Evolutionary conservation across 2,113 vertebrate genomes (phyloP), one percentile per base, ranked within the genome.

Genomic region (Leuciscus idus): DNA sequence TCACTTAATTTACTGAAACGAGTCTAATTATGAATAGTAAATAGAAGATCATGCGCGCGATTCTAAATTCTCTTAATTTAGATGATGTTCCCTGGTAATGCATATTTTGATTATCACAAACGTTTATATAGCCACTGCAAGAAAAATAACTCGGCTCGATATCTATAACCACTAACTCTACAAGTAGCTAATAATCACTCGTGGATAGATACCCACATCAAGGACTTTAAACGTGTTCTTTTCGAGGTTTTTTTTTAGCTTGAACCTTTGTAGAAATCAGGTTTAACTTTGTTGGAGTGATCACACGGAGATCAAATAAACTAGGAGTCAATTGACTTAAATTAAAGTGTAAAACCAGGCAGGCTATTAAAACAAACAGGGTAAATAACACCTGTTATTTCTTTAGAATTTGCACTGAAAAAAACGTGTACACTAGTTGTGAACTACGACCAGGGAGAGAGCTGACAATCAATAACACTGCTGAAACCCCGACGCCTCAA

Each of bases 361-460:
- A 52, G 26, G 19, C 62, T 68, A 68, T 68, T 50, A 68, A 77
- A 55, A 33, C 28, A 2, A 77, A 55, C 6, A 33, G 48, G 30
- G 75, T 66, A 81, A 66, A 66, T 3, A 82, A 68, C 80, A 68
- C 46, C 46, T 70, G 80, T 82, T 82, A 82, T 70, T 68, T 52
- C 26, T n/a, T 15, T 52, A 23, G 19, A 82, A n/a, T 68, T 23
- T 33, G 17, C 52, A 39, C 28, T 57, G 57, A 7, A 17, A 55
- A 55, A 55, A 21, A 21, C 2, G 52, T 21, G 55, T 57, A 43
- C 39, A 66, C 43, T 9, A 19, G 43, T 66, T 62, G 46, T 68
- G 17, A 70, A 39, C 3, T n/a, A 19, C 17, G 28, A 8, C 15
- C 50, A 55, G 48, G 5, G 72, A 74, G n/a, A 75, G 12, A 74